Evolutionary conservation across 2,113 vertebrate genomes (phyloP).

Genomic region (Oenanthe oenanthe): DNA sequence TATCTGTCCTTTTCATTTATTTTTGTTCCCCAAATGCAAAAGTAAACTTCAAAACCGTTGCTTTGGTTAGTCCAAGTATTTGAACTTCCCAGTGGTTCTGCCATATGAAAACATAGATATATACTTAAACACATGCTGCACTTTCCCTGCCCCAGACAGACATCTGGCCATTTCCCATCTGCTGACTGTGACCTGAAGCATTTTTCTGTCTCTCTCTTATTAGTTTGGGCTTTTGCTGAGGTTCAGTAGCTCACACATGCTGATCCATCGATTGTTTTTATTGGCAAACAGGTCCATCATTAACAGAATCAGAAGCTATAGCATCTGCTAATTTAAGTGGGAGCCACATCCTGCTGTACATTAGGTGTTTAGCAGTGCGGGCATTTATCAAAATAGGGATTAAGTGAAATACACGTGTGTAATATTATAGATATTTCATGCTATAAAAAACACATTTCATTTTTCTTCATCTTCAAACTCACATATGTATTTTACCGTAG

Average conservation of each 20-base stretch:
- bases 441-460: constrained; percentile 50
- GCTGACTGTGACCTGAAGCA: constrained; percentile 63
- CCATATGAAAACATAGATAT: constrained; percentile 31
- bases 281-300: constrained; percentile 55
- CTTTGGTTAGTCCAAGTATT: constrained; percentile 1
- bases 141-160: constrained; percentile 65
- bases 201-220: constrained; percentile 45
- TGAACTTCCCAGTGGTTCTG: constrained; percentile 21
- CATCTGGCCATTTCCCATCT: constrained; percentile 65
- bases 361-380: constrained; percentile 49
- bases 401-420: constrained; percentile 28
- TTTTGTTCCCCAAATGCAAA: background rate
- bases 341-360: constrained; percentile 51
- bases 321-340: constrained; percentile 60
- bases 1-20: background rate
- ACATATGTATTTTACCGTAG: constrained; percentile 17
- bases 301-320: constrained; percentile 46
- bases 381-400: constrained; percentile 52
- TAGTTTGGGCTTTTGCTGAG: constrained; percentile 53
- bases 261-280: constrained; percentile 61
- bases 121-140: constrained; percentile 51
- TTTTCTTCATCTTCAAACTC: constrained; percentile 49
- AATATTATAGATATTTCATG: constrained; percentile 38
- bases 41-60: constrained; percentile 15
- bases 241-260: constrained; percentile 60